Evolutionary conservation across 2,113 vertebrate species (phyloP), one percentile per base, ranked within the genome.

Genomic region (Oreotrochilus melanogaster): DNA sequence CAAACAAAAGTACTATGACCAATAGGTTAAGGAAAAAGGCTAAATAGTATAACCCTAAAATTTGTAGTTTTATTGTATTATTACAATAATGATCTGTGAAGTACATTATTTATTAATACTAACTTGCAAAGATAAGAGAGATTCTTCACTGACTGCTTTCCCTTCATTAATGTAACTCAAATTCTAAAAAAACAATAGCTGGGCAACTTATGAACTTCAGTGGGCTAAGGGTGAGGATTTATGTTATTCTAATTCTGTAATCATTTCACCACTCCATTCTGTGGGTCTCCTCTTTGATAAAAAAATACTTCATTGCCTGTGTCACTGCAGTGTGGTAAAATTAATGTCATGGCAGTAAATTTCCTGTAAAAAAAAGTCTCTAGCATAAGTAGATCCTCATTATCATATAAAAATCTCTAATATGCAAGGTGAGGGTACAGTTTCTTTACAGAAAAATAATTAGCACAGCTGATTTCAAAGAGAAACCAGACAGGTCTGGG

Each of bases 231-330:
- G 3, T 33, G 61, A 30, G 43, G 31, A 27, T 73, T 76, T 53
- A 35, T 19, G 87, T 43, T 18, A n/a, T 65, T 14, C 18, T 31
- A 25, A 48, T 37, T 33, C 51, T 61, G 12, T 2, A 14, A 86
- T 14, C 54, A 61, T n/a, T 6, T 25, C 7, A 2, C 18, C 33
- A 28, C 58, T 58, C 18, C 45, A 2, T 5, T 64, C n/a, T 48
- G 31, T 65, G 45, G 12, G 33, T 4, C 53, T 37, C 23, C 58
- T 62, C 17, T 62, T 25, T 42, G 14, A 3, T 23, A 22, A 48
- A 61, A 23, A 35, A 30, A 0, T 7, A 28, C 31, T 58, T 11
- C 66, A 31, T 10, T 42, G 12, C 0, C 5, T 64, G 4, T 37
- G n/a, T 19, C 48, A 19, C 37, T 14, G 17, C 5, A n/a, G 9